Evolutionary conservation across 2,888 invertebrate species (phyloP), one percentile per base, ranked within the genome.

Genomic region (Clivina fossor): DNA sequence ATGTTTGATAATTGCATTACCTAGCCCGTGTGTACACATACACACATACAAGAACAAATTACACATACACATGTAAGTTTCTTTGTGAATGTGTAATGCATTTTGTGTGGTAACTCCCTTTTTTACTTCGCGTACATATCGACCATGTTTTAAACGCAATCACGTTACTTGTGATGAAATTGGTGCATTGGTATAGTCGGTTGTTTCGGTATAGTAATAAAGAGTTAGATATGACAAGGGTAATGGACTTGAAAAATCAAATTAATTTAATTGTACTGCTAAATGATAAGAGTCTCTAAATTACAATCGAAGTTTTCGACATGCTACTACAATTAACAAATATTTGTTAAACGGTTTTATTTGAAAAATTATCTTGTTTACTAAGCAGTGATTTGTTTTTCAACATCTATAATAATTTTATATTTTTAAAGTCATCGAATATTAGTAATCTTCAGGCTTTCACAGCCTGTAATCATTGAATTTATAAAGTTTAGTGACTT

Each of bases 211-310:
- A n/a, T 16, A 7, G 47, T 30, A 33, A 19, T 11, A 47, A 47
- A 47, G 47, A 47, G 47, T 28, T 30, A 19, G 51, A 4, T 20
- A 41, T 41, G 22, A 13, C 28, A 37, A 26, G 49, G 38, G 51
- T 51, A 51, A 51, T 33, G 41, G 51, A 51, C 51, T 41, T 33
- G 51, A 51, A 51, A 51, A 22, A 51, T 41, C 51, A 51, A 51
- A 40, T 41, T 30, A 41, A 51, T 51, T 51, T 51, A 40, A 51
- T 51, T 51, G 32, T 51, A 33, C 51, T 22, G 26, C 41, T 50
- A 35, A 40, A 24, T 22, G 50, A 50, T 50, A 38, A n/a, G 40
- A 50, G 40, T 50, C n/a, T n/a, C 41, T 50, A 41, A 50, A 50
- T 50, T 50, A 41, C 40, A 41, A 15, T 33, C 11, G 40, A 50